Evolutionary conservation across 2,113 vertebrate species (phyloP).

Genomic region (Eclectus roratus): DNA sequence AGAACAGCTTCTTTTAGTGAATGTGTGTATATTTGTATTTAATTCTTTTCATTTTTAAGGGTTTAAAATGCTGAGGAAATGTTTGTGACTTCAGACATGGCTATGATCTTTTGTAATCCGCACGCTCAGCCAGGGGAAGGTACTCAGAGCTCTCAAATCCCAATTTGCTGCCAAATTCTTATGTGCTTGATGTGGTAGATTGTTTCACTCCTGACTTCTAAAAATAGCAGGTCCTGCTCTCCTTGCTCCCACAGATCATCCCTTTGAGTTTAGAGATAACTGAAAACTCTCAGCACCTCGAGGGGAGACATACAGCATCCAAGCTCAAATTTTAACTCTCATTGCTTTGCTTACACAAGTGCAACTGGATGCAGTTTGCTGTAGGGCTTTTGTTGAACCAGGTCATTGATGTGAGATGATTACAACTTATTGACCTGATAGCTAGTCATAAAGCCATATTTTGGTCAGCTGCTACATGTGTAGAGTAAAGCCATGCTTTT

Average conservation of each 20-base stretch:
- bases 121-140: not conserved
- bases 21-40: not conserved
- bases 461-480: not conserved
- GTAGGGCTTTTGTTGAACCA: not conserved
- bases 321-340: not conserved
- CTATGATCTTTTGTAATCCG: not conserved
- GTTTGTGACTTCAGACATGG: not conserved
- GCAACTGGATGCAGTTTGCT: not conserved
- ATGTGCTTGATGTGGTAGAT: not conserved
- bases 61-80: not conserved
- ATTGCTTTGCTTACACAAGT: not conserved
- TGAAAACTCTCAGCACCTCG: not conserved
- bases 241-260: not conserved
- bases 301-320: not conserved
- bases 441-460: not conserved
- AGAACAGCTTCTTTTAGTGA: not conserved
- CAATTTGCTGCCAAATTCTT: constrained; percentile 21
- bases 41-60: not conserved
- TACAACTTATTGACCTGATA: not conserved
- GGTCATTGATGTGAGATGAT: not conserved
- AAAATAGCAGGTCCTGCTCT: constrained; percentile 5
- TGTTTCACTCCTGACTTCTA: constrained; percentile 22
- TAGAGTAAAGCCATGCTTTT: not conserved
- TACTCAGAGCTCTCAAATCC: not conserved
- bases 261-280: not conserved